Evolutionary conservation across 1,140 invertebrate species (phyloP).

Genomic region (Drosophila pruinosa): DNA sequence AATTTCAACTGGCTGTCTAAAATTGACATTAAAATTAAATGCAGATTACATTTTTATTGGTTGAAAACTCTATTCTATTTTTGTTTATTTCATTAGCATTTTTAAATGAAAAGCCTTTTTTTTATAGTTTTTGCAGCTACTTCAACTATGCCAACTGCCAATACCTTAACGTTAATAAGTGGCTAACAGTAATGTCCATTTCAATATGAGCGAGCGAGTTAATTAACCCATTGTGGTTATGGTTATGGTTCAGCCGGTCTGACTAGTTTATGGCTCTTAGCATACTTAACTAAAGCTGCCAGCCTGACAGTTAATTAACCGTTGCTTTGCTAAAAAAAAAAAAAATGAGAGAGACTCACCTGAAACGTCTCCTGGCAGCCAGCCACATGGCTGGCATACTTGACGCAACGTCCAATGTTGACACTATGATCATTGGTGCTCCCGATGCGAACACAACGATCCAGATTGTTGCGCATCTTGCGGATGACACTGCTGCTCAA

Average conservation of each 20-base stretch:
- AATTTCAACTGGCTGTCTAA: too few relatives aligned
- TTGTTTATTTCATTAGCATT: too few relatives aligned
- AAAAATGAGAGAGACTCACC: too few relatives aligned
- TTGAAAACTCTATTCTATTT: too few relatives aligned
- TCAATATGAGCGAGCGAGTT: not conserved
- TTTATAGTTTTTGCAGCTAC: not conserved
- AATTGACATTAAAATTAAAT: too few relatives aligned
- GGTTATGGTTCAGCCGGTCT: not conserved
- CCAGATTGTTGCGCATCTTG: constrained; percentile 88
- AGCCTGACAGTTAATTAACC: constrained; percentile 11
- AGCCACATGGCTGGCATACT: constrained; percentile 87
- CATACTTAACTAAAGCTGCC: constrained; percentile 1
- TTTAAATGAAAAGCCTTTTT: too few relatives aligned
- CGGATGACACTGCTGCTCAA: constrained; percentile 90
- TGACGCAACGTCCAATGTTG: constrained; percentile 92
- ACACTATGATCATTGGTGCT: constrained; percentile 90
- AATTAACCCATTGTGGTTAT: not conserved
- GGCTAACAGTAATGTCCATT: constrained; percentile 1
- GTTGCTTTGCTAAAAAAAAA: too few relatives aligned
- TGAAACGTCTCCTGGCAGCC: constrained; percentile 85
- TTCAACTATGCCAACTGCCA: not conserved
- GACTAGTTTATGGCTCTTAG: constrained; percentile 8
- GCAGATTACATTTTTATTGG: too few relatives aligned
- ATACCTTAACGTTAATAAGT: not conserved
- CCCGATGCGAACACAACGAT: constrained; percentile 93